Evolutionary conservation across 2,888 invertebrate species (phyloP).

Genomic region (Synanthedon myopaeformis): DNA sequence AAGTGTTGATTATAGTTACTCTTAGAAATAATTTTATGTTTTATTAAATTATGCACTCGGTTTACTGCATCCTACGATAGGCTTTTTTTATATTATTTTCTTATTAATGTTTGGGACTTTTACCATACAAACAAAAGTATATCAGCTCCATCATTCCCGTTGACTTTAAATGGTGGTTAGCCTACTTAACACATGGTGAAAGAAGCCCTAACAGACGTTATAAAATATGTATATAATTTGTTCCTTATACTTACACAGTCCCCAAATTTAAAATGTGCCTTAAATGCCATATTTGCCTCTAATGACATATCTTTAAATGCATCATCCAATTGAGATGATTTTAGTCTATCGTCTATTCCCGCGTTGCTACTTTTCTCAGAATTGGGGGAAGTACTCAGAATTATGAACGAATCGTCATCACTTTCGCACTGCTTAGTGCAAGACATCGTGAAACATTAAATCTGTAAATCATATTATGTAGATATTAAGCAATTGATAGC

Average conservation of each 20-base stretch:
- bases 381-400: conserved; percentile 54
- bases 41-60: too few species aligned
- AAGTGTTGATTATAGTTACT: too few species aligned
- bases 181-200: too few species aligned
- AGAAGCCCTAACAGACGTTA: too few species aligned
- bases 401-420: conserved; percentile 62
- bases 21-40: too few species aligned
- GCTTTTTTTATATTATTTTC: too few species aligned
- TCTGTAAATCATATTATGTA: neutral
- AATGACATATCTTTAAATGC: conserved; percentile 46
- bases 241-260: conserved; percentile 41
- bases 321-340: conserved; percentile 43
- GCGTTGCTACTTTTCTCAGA: conserved; percentile 39
- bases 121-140: too few species aligned
- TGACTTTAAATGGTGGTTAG: too few species aligned
- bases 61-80: too few species aligned
- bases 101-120: too few species aligned
- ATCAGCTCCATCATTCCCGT: too few species aligned
- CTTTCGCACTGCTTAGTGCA: conserved; percentile 15
- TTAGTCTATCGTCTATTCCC: conserved; percentile 20
- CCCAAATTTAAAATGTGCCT: conserved; percentile 50
- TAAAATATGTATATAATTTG: too few species aligned
- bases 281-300: conserved; percentile 50
- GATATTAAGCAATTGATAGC: neutral
- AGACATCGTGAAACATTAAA: neutral